Conservation (phyloP, 2,888 invertebrate species). For the Chymomyza amoena region DNA sequence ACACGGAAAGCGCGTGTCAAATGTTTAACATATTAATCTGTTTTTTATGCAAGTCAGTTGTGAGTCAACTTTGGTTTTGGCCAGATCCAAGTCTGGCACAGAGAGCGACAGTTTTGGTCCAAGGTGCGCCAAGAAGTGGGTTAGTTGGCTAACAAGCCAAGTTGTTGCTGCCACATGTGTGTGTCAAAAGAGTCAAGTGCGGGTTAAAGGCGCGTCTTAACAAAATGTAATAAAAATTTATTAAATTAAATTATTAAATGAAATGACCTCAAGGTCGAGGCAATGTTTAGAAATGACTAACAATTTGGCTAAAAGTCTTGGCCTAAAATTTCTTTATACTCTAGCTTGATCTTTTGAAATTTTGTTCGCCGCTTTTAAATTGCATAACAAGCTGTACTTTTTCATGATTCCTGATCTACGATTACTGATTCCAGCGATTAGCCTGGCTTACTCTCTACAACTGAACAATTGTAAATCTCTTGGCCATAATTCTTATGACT, state of each 20-base stretch:
- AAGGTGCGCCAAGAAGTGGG: slow-evolving; percentile 11
- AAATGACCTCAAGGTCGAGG: not conserved
- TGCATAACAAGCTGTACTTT: not conserved
- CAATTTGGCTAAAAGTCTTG: not conserved
- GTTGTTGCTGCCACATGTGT: no score
- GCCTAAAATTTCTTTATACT: not conserved
- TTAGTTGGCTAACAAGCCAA: slow-evolving; percentile 3
- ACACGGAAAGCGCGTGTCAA: slow-evolving; percentile 14
- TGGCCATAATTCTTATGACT: slow-evolving; percentile 56
- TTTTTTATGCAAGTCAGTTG: slow-evolving; percentile 38
- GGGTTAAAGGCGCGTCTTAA: not conserved
- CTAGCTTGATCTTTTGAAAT: not conserved
- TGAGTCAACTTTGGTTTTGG: slow-evolving; percentile 4
- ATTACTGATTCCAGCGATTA: not conserved
- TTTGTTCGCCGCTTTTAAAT: not conserved
- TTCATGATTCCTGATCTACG: not conserved
- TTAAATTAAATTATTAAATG: not conserved
- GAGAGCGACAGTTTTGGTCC: not conserved
- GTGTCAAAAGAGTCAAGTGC: not conserved
- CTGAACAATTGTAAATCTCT: slow-evolving; percentile 40
- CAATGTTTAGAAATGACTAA: not conserved
- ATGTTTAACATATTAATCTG: slow-evolving; percentile 58
- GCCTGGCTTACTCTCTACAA: no score
- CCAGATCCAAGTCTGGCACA: not conserved
- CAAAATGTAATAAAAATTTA: not conserved